A percentile compares a stretch with the other conserved stretches of the same genome.
Conservation (phyloP, 2,113 vertebrate species). For the Seriola dumerili region DNA sequence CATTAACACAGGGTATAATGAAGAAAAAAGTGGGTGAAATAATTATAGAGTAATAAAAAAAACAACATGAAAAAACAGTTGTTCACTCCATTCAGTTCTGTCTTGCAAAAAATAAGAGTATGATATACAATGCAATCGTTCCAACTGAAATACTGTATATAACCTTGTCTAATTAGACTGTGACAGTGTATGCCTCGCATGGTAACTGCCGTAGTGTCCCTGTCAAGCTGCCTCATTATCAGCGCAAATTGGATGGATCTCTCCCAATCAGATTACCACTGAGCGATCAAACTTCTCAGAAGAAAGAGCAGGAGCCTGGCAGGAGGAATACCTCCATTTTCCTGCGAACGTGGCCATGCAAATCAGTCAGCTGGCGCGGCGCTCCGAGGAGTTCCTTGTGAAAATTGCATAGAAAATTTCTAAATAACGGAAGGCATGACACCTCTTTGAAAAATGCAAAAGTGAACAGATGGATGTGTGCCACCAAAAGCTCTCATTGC, state of each 20-base stretch:
- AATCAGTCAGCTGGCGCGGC: constrained; percentile 65
- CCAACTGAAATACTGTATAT: constrained; percentile 65
- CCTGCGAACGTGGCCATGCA: constrained; percentile 57
- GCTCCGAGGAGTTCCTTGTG: constrained; percentile 57
- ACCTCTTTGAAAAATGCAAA: constrained; percentile 72
- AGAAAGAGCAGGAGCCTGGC: constrained; percentile 49
- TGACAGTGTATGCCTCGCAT: constrained; percentile 57
- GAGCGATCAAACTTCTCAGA: constrained; percentile 63
- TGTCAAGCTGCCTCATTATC: constrained; percentile 79
- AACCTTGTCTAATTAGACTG: constrained; percentile 77
- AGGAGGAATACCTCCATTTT: constrained; percentile 63
- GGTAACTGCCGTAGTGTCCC: constrained; percentile 76
- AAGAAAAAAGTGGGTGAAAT: constrained; percentile 21
- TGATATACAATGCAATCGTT: constrained; percentile 59
- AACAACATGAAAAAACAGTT: constrained; percentile 27
- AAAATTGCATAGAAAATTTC: constrained; percentile 68
- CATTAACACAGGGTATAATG: constrained; percentile 29
- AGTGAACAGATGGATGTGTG: constrained; percentile 77
- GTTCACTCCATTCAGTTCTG: constrained; percentile 10
- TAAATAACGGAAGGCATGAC: constrained; percentile 65
- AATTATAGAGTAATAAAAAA: constrained; percentile 26
- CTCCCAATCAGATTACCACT: constrained; percentile 51
- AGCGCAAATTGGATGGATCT: constrained; percentile 77
- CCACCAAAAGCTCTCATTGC: constrained; percentile 64
- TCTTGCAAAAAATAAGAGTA: constrained; percentile 44